These are phyloP conservation scores for Pachycephala philippinensis DNA, from an alignment of 2,113 vertebrate genomes.

Conservation along the genomic window DNA sequence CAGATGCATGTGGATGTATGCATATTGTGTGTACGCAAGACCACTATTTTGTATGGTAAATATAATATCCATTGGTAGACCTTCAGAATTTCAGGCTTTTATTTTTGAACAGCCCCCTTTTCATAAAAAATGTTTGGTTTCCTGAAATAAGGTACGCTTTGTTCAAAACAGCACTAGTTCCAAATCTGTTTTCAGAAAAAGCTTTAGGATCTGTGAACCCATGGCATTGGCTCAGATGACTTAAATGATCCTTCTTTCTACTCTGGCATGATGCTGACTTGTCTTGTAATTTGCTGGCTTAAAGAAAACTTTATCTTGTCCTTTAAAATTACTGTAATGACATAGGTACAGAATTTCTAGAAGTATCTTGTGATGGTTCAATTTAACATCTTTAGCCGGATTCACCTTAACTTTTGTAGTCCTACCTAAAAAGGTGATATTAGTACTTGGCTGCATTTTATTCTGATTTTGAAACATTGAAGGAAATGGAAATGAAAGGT, in stretches of 20 bases:
- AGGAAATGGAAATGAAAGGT: neutral
- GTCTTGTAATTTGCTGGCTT: neutral
- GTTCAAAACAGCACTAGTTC: neutral
- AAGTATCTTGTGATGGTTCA: neutral
- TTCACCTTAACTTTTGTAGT: neutral
- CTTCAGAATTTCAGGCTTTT: neutral
- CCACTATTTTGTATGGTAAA: neutral
- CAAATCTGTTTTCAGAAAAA: neutral
- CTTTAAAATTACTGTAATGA: neutral
- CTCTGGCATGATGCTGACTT: neutral
- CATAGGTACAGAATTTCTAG: neutral
- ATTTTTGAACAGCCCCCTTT: neutral
- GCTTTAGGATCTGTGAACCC: neutral
- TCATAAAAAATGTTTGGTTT: neutral
- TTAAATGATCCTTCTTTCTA: neutral
- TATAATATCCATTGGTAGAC: neutral
- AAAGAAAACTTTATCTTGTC: neutral
- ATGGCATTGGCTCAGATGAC: neutral
- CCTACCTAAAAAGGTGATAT: neutral
- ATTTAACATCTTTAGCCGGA: neutral
- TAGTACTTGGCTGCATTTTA: neutral
- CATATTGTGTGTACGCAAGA: neutral
- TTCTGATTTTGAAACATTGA: neutral
- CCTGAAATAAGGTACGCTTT: neutral
- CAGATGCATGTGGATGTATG: fast-evolving